A percentile compares a stretch with the other conserved stretches of the same genome.
Conservation (phyloP, 1,140 invertebrate genomes). For the Trichomalopsis sarcophagae region DNA sequence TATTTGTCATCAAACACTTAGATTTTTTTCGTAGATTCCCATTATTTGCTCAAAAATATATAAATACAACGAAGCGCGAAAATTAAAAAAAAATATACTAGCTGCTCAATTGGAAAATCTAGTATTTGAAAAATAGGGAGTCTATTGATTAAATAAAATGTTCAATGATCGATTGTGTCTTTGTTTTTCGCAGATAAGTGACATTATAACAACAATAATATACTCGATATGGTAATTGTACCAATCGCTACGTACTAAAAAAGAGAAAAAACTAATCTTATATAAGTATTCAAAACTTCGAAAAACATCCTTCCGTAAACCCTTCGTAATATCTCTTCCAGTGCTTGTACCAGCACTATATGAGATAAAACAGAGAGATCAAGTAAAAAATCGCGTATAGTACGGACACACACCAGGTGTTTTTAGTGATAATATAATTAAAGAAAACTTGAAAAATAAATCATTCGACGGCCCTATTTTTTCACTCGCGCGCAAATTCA, state of each 20-base stretch:
- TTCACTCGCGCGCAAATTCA: constrained; percentile 47
- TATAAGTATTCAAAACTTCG: constrained; percentile 3
- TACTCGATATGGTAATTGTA: constrained; percentile 61
- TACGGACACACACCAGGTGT: constrained; percentile 50
- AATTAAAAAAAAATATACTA: too few species aligned
- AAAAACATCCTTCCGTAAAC: constrained; percentile 20
- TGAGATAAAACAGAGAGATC: background rate
- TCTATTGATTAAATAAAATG: background rate
- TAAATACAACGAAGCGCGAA: too few species aligned
- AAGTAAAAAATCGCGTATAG: constrained; percentile 48
- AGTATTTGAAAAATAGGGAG: background rate
- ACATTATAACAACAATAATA: constrained; percentile 49
- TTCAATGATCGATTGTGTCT: background rate
- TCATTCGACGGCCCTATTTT: constrained; percentile 60
- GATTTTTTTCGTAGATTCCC: too few species aligned
- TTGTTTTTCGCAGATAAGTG: background rate
- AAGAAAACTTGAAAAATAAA: constrained; percentile 57
- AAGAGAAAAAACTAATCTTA: background rate
- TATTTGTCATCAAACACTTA: background rate
- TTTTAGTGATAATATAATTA: constrained; percentile 56
- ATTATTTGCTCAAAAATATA: too few species aligned
- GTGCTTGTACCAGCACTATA: background rate
- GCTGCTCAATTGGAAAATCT: too few species aligned
- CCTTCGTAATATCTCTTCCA: constrained; percentile 54
- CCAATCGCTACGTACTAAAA: constrained; percentile 52